Evolutionary conservation across 2,113 vertebrate genomes (phyloP), one percentile per base, ranked within the genome.

Genomic region (Hemiscyllium ocellatum): DNA sequence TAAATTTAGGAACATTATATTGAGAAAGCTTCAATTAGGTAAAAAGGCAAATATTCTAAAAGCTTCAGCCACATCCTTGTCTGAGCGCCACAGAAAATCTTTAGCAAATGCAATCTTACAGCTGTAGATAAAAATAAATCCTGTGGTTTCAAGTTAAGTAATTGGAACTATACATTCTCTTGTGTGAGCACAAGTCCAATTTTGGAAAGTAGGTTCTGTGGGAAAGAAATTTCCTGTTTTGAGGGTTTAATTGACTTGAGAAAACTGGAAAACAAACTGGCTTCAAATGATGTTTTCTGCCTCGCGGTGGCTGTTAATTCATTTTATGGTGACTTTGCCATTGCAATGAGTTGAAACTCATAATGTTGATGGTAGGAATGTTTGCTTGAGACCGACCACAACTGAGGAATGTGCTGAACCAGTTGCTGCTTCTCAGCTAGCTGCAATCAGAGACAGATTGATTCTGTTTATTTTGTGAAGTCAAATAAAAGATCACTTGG

Each of bases 141-240:
- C 33, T 47, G 94, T 33, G 68, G 94, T 50, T 95, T 17, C 47
- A 50, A 69, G 42, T 29, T 50, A 72, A 72, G 52, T 52, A 33
- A 24, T 3, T 68, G 26, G 42, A 95, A 95, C 37, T 52, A 24
- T 72, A 33, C 33, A 17, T 37, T 66, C 61, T 66, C 42, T 26
- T 70, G 52, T 52, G 65, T 95, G 68, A 76, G 15, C 29, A 19
- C n/a, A 37, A 91, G 65, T 37, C 61, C 89, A 66, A 6, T 72
- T 95, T 95, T 90, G 52, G 37, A 72, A 52, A 95, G 26, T 42
- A 70, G 42, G 19, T 76, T 47, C 20, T 52, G 94, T 95, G 94
- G 94, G 24, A 72, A 72, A 52, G 94, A 33, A 95, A 22, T 26
- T 50, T 95, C 42, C 94, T 76, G 94, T 95, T 95, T 95, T 76